A percentile compares a stretch with the other conserved stretches of the same genome.
Conservation (phyloP, 1,140 invertebrate genomes). For the Sipha flava region DNA sequence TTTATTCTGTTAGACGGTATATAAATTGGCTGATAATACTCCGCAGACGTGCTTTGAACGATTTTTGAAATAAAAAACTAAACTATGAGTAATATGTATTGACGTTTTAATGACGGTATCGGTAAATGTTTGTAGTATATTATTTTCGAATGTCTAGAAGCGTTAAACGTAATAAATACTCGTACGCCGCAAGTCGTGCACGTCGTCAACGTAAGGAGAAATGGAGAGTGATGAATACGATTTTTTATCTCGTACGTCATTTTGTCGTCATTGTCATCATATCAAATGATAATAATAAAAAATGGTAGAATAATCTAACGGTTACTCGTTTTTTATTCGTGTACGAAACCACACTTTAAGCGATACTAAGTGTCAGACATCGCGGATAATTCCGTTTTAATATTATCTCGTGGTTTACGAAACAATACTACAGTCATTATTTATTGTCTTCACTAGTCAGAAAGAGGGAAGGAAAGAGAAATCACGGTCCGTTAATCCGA, state of each 20-base stretch:
- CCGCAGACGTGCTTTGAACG: too few relatives aligned
- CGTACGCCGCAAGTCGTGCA: too few relatives aligned
- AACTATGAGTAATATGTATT: too few relatives aligned
- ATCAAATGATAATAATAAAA: background rate
- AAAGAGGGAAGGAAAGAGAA: too few relatives aligned
- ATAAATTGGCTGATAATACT: too few relatives aligned
- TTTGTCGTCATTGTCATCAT: background rate
- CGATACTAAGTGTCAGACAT: background rate
- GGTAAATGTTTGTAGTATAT: background rate
- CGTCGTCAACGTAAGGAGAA: background rate
- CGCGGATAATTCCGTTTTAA: background rate
- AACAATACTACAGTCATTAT: background rate
- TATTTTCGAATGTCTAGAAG: background rate
- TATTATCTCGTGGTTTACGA: background rate
- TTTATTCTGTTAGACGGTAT: too few relatives aligned
- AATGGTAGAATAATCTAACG: background rate
- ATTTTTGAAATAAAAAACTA: too few relatives aligned
- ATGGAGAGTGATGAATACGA: background rate
- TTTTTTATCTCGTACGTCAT: conserved; percentile 1
- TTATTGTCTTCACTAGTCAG: too few relatives aligned
- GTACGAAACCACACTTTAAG: background rate
- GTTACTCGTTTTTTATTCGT: background rate
- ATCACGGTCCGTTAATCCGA: too few relatives aligned
- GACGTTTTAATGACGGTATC: background rate
- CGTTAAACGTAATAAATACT: background rate